Evolutionary conservation across 1,140 invertebrate species (phyloP), one percentile per base, ranked within the genome.

Genomic region (Rhysida immarginata): DNA sequence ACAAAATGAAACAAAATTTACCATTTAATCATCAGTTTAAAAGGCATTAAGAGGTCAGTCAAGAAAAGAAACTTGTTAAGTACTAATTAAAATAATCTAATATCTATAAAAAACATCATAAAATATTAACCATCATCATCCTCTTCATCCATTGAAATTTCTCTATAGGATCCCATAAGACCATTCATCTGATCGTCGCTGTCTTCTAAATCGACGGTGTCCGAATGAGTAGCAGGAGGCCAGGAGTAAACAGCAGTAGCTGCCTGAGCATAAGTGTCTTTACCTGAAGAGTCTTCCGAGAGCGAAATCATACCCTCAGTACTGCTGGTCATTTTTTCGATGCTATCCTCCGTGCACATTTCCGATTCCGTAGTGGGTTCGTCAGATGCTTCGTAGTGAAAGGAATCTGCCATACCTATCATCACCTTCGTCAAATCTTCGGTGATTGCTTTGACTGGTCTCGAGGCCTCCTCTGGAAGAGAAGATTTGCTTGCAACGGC

Each of bases 141-240:
- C 3, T 56, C 55, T 35, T 56, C 45, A 20, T 51, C 49, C 26
- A 56, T 49, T 8, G 45, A 49, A 3, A 56, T 56, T 23, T 56
- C 55, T 20, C 55, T 2, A 24, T 56, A 56, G 8, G 55, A 56
- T 16, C 55, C 55, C 45, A 56, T 27, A 8, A 56, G 14, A 3
- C 55, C 55, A 51, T 56, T 56, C 55, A 56, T 56, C 23, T 51
- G 55, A 26, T 56, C 55, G 42, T 55, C 53, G 26, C 53, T 55
- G 18, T 55, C 53, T 18, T 49, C 45, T 2, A 49, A 24, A 18
- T 56, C 55, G 21, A 50, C 23, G 21, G 25, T 24, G 26, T 48
- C 45, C 5, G 35, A 44, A 21, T 23, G 23, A 21, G 3, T 20
- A 5, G 53, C 53, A 5, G 21, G 8, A 50, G 18, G 55, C 55